Percentiles rank a stretch among this genome's conserved stretches.
Conservation (phyloP, 2,888 invertebrate species). For the Leptopilina drosophilae region DNA sequence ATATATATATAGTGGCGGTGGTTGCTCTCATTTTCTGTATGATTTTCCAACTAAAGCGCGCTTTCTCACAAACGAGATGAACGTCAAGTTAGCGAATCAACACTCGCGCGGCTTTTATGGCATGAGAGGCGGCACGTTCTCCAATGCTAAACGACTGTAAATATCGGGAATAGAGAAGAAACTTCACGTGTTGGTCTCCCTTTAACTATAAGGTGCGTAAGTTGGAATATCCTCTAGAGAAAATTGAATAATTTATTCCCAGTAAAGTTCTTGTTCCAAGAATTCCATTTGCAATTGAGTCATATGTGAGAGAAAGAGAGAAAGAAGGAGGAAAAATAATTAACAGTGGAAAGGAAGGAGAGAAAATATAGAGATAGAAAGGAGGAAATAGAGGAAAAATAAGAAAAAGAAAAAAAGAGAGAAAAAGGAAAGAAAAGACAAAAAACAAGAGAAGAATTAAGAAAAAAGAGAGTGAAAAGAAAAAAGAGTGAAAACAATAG, state of each 20-base stretch:
- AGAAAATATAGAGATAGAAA: too few species aligned
- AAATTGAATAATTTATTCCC: constrained; percentile 19
- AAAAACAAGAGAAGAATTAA: too few species aligned
- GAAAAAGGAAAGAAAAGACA: too few species aligned
- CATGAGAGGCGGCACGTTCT: constrained; percentile 31
- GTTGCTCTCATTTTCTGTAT: constrained; percentile 10
- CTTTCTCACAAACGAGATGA: constrained; percentile 39
- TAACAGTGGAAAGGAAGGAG: too few species aligned
- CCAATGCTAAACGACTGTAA: constrained; percentile 34
- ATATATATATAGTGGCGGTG: neutral
- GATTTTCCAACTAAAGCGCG: neutral
- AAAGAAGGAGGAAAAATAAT: neutral
- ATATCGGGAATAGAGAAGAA: neutral
- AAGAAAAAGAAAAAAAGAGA: too few species aligned
- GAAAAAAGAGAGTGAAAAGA: too few species aligned
- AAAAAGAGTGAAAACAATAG: too few species aligned
- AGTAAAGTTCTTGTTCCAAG: constrained; percentile 23
- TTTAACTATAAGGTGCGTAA: constrained; percentile 15
- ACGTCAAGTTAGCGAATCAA: constrained; percentile 32
- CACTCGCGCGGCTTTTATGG: constrained; percentile 29
- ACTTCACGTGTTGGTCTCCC: constrained; percentile 19
- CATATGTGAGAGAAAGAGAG: constrained; percentile 63
- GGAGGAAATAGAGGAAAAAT: too few species aligned
- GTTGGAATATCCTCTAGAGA: constrained; percentile 17
- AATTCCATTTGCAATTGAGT: constrained; percentile 65